A percentile compares a stretch with the other conserved stretches of the same genome.
phyloP scores from a whole-genome alignment of 2,797 vertebrate genomes.

The Pangasius krempfi region DNA sequence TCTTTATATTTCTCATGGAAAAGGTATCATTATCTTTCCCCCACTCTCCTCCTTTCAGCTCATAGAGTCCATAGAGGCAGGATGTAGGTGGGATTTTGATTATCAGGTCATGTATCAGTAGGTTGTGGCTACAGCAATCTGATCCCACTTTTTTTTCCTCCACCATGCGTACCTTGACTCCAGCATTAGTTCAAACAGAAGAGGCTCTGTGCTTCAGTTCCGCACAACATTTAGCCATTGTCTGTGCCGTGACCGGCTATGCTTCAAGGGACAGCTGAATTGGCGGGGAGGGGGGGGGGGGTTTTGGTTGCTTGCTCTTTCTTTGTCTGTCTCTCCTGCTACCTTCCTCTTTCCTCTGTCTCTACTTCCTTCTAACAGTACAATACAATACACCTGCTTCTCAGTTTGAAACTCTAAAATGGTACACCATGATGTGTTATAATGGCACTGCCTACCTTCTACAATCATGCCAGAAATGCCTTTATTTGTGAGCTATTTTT shows the following conservation, averaged over 20 bases:
- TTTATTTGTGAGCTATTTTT: constrained; percentile 41
- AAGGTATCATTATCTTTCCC: constrained; percentile 68
- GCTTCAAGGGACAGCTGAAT: constrained; percentile 38
- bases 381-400: constrained; percentile 32
- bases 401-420: constrained; percentile 34
- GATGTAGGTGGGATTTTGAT: constrained; percentile 64
- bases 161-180: constrained; percentile 51
- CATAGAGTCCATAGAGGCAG: constrained; percentile 64
- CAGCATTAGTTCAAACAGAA: constrained; percentile 64
- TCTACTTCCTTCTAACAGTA: constrained; percentile 13
- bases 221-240: constrained; percentile 46
- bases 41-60: constrained; percentile 56
- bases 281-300: neutral
- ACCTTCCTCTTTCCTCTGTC: constrained; percentile 6
- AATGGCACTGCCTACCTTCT: constrained; percentile 42
- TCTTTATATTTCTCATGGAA: constrained; percentile 9
- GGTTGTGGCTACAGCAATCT: constrained; percentile 62
- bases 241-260: constrained; percentile 36
- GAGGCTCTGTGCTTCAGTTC: constrained; percentile 64
- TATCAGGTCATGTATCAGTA: constrained; percentile 69
- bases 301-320: neutral
- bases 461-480: constrained; percentile 42
- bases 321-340: constrained; percentile 9
- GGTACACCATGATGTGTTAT: constrained; percentile 30
- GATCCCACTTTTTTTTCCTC: constrained; percentile 60